phyloP scores from a whole-genome alignment of 2,888 invertebrate genomes.

The Scrobipalpa costella region DNA sequence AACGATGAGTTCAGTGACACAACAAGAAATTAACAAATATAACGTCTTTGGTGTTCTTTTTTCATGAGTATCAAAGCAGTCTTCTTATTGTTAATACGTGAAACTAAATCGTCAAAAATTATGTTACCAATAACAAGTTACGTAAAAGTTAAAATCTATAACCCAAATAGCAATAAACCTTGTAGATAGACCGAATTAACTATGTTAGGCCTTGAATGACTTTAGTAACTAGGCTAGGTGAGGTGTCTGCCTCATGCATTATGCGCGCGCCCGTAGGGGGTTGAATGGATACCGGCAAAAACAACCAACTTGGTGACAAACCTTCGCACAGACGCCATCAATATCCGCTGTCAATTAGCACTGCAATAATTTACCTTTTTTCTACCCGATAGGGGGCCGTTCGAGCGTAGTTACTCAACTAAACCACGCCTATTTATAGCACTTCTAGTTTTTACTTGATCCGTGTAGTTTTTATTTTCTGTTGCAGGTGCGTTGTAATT shows the following conservation, averaged over 20 bases:
- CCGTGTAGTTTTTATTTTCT: constrained; percentile 24
- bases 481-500: constrained; percentile 35
- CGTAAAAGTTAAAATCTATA: too few relatives aligned
- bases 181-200: too few relatives aligned
- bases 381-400: constrained; percentile 18
- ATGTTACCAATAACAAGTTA: too few relatives aligned
- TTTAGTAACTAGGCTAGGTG: constrained; percentile 13
- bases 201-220: background rate
- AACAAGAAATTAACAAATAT: too few relatives aligned
- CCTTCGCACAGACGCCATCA: constrained; percentile 19
- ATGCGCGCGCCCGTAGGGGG: constrained; percentile 16
- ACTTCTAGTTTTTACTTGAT: constrained; percentile 21
- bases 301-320: constrained; percentile 17
- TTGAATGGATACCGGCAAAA: constrained; percentile 13
- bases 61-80: too few relatives aligned
- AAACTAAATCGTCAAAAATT: too few relatives aligned
- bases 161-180: too few relatives aligned
- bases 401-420: constrained; percentile 18
- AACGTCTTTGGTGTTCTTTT: too few relatives aligned
- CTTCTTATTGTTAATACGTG: too few relatives aligned
- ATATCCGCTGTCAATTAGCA: constrained; percentile 24
- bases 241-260: constrained; percentile 15
- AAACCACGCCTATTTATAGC: constrained; percentile 25
- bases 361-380: constrained; percentile 22
- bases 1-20: too few relatives aligned